Conservation (phyloP, 2,888 invertebrate species). For the Coleophora deauratella region DNA sequence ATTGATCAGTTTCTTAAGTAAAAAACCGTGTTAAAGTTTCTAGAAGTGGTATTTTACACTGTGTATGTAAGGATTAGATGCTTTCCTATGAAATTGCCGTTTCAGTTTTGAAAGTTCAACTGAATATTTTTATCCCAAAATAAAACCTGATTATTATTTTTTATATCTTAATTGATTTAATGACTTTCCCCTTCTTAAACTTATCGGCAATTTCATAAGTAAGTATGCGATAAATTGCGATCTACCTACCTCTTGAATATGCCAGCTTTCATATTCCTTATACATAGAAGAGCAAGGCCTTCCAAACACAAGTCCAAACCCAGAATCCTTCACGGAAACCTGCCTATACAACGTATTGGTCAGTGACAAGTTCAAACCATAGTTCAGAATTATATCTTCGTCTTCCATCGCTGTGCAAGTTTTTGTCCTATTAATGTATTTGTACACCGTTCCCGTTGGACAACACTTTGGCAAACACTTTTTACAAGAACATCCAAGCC, state of each 20-base stretch:
- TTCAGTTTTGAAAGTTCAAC: no score
- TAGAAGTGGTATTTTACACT: neutral
- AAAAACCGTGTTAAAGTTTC: neutral
- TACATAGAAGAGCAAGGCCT: constrained; percentile 28
- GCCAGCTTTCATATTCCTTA: constrained; percentile 27
- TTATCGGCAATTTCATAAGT: no score
- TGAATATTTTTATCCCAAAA: no score
- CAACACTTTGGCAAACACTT: constrained; percentile 57
- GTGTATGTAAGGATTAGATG: no score
- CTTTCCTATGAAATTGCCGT: no score
- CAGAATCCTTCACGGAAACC: constrained; percentile 22
- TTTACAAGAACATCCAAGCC: constrained; percentile 45
- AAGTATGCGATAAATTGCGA: no score
- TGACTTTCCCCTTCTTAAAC: no score
- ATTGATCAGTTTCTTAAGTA: no score
- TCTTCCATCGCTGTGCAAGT: constrained; percentile 25
- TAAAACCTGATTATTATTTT: no score
- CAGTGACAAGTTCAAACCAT: constrained; percentile 32
- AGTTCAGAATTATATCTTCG: constrained; percentile 25
- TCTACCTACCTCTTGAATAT: constrained; percentile 51
- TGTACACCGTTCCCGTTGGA: constrained; percentile 28
- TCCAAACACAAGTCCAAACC: constrained; percentile 29
- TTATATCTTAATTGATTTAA: no score
- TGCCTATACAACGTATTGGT: constrained; percentile 22
- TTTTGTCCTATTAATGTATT: constrained; percentile 3